Base-by-base conservation (phyloP, 2,797 vertebrate genomes). In the Urophycis tenuis region DNA sequence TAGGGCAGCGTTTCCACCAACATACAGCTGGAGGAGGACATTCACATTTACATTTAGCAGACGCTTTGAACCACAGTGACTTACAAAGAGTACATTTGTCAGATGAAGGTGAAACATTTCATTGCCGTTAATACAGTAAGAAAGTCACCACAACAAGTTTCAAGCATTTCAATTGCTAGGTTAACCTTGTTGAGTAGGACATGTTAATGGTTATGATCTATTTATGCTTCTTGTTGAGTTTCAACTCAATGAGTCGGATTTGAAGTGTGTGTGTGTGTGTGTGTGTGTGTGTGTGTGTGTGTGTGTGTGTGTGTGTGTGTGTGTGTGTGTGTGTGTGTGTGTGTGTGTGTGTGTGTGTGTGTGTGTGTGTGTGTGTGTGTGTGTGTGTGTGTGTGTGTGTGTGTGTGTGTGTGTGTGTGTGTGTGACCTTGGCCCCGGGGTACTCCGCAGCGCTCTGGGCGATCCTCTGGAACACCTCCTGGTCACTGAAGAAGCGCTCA, bases 1-100 rank as follows among this genome's bases (percentile, higher is more conserved):
- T 72, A 99, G 94, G 87, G 97, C 98, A 75, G 97, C 98, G n/a
- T 99, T 99, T 84, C 98, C 98, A 87, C 98, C 97, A 17, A 98
- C 96, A 0, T 96, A 99, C 39, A 98, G 90, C 98, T 99, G 90
- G 5, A 93, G 90, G 74, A 22, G 75, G 60, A 67, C 76, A 29
- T 22, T n/a, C n/a, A n/a, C n/a, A n/a, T n/a, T n/a, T n/a, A n/a
- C n/a, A n/a, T n/a, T n/a, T n/a, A n/a, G n/a, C n/a, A n/a, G n/a
- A n/a, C n/a, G n/a, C n/a, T n/a, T n/a, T n/a, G n/a, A n/a, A n/a
- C n/a, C n/a, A n/a, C n/a, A n/a, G n/a, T n/a, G n/a, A n/a, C n/a
- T n/a, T n/a, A n/a, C n/a, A n/a, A n/a, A n/a, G n/a, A n/a, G n/a
- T n/a, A n/a, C n/a, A n/a, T n/a, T n/a, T n/a, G n/a, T n/a, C n/a